Conservation (phyloP, 1,140 invertebrate genomes). For the Drosophila truncata region DNA sequence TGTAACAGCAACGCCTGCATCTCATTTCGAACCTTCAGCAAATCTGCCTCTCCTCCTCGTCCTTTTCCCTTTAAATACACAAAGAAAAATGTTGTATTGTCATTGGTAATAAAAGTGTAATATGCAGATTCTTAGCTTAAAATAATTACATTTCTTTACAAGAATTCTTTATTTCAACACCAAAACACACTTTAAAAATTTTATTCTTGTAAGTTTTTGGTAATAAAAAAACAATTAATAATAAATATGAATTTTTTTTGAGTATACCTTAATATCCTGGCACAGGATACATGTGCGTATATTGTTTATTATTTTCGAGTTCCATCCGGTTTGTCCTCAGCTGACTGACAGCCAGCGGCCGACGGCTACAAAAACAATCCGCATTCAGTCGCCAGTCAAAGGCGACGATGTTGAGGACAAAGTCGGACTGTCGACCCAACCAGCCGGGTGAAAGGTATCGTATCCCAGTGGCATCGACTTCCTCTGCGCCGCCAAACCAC, state of each 20-base stretch:
- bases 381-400: constrained; percentile 20
- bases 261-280: constrained; percentile 68
- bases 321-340: constrained; percentile 73
- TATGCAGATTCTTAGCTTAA: too few species aligned
- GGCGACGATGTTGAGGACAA: constrained; percentile 47
- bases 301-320: constrained; percentile 79
- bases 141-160: background rate
- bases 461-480: constrained; percentile 30
- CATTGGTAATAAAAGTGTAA: background rate
- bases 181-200: background rate
- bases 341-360: constrained; percentile 57
- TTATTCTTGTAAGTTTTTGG: background rate
- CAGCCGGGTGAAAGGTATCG: constrained; percentile 17
- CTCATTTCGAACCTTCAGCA: constrained; percentile 61
- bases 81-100: background rate
- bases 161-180: background rate
- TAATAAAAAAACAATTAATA: background rate
- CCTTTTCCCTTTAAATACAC: constrained; percentile 40
- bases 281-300: constrained; percentile 74
- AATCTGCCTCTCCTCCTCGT: constrained; percentile 25
- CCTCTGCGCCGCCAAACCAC: constrained; percentile 66
- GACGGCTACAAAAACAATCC: constrained; percentile 62
- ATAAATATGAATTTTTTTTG: constrained; percentile 29
- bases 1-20: constrained; percentile 64
- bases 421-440: constrained; percentile 46